Evolutionary conservation across 2,113 vertebrate genomes (phyloP).

Genomic region (Nestor notabilis): DNA sequence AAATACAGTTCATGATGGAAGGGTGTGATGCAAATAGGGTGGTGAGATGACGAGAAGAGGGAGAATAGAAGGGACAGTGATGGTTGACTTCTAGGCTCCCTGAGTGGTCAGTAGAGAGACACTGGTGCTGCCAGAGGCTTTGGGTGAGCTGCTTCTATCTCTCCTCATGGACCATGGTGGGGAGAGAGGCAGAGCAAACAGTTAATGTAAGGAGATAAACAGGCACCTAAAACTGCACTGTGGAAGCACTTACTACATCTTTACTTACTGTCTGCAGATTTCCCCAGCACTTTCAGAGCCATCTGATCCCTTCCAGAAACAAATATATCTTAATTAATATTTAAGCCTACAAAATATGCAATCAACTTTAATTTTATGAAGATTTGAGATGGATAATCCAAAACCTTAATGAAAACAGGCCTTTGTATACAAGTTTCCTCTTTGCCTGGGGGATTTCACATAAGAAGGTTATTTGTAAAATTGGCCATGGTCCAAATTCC

Average conservation of each 20-base stretch:
- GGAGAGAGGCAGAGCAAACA: neutral
- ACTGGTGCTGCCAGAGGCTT: neutral
- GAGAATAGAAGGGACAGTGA: neutral
- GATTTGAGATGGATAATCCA: neutral
- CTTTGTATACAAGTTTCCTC: neutral
- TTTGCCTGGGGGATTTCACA: neutral
- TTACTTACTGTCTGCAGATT: neutral
- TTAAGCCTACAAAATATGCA: neutral
- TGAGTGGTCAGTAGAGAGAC: neutral
- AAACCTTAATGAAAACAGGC: neutral
- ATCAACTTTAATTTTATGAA: neutral
- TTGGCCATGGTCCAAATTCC: neutral
- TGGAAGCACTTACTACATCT: neutral
- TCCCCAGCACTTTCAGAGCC: neutral
- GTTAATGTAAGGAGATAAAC: accelerated
- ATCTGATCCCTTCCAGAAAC: neutral
- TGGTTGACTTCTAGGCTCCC: neutral
- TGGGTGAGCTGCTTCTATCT: neutral
- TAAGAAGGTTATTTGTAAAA: neutral
- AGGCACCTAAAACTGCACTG: neutral
- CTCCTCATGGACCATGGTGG: neutral
- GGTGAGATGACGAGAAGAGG: accelerated
- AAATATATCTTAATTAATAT: neutral
- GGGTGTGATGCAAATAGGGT: neutral
- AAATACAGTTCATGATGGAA: accelerated